Evolutionary conservation across 1,140 invertebrate species (phyloP).

Genomic region (Hycleus phaleratus): DNA sequence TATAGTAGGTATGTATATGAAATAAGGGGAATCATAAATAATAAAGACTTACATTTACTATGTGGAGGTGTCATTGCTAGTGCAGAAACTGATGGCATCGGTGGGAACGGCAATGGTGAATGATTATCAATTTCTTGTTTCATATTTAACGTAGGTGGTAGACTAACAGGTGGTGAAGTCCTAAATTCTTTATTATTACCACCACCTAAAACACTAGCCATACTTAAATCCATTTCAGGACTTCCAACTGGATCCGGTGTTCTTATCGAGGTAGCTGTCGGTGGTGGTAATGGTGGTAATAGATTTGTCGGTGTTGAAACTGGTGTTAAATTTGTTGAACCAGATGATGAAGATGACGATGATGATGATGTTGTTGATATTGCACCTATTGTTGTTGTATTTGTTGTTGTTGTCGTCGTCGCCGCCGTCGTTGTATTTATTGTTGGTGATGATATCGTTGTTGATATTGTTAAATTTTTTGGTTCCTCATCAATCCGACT

Average conservation of each 20-base stretch:
- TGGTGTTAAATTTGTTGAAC: background rate
- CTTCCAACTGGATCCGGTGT: conserved; percentile 42
- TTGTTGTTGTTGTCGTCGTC: no score
- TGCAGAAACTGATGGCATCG: conserved; percentile 62
- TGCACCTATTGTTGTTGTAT: no score
- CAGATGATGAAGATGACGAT: no score
- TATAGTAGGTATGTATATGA: background rate
- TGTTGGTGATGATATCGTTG: no score
- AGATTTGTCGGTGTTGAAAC: no score
- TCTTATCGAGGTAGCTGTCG: background rate
- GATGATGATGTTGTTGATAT: no score
- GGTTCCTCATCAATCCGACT: background rate
- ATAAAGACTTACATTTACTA: conserved; percentile 52
- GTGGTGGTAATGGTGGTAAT: no score
- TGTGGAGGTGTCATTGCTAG: conserved; percentile 67
- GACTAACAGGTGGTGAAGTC: conserved; percentile 47
- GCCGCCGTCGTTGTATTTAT: no score
- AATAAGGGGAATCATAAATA: background rate
- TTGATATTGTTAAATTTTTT: no score
- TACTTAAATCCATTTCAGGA: conserved; percentile 44
- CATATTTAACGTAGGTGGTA: conserved; percentile 42
- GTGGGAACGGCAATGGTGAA: conserved; percentile 56
- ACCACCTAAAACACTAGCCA: conserved; percentile 21
- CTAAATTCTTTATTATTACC: conserved; percentile 31
- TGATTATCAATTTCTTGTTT: conserved; percentile 44